Percentiles rank a stretch among this genome's conserved stretches.
These are phyloP conservation scores for Rhincodon typus DNA, from an alignment of 2,797 vertebrate species.

Conservation along the genomic window DNA sequence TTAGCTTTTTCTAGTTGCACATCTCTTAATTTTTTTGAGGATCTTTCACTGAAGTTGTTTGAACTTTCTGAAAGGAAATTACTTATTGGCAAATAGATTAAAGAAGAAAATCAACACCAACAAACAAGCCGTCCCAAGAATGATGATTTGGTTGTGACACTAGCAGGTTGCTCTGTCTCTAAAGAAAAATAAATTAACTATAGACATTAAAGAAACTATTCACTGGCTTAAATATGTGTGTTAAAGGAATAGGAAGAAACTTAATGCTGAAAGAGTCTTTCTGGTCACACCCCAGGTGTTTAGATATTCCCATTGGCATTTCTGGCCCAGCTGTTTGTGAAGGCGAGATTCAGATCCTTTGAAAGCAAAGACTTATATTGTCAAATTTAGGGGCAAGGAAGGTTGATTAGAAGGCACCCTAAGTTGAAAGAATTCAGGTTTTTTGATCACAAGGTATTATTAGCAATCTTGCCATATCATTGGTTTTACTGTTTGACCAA, in stretches of 20 bases:
- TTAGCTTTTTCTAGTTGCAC: neutral
- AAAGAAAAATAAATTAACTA: neutral
- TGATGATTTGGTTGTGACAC: neutral
- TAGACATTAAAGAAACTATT: neutral
- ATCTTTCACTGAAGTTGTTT: neutral
- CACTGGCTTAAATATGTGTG: neutral
- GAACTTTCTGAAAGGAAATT: neutral
- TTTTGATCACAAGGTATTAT: neutral
- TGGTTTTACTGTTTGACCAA: neutral
- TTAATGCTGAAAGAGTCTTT: neutral
- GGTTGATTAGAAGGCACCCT: neutral
- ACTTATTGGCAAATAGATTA: neutral
- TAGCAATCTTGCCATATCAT: neutral
- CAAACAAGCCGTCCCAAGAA: neutral
- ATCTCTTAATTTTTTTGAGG: neutral
- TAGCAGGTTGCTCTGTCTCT: neutral
- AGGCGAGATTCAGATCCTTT: neutral
- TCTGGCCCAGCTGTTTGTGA: neutral
- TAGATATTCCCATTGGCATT: neutral
- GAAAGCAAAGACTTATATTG: neutral
- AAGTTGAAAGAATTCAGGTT: neutral
- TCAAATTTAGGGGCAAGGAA: neutral
- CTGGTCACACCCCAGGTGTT: neutral
- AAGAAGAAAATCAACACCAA: neutral
- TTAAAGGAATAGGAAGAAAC: neutral